Evolutionary conservation across 92 coral and sea anemone genomes (phyloP).

Genomic region (Epizoanthus ramosus): DNA sequence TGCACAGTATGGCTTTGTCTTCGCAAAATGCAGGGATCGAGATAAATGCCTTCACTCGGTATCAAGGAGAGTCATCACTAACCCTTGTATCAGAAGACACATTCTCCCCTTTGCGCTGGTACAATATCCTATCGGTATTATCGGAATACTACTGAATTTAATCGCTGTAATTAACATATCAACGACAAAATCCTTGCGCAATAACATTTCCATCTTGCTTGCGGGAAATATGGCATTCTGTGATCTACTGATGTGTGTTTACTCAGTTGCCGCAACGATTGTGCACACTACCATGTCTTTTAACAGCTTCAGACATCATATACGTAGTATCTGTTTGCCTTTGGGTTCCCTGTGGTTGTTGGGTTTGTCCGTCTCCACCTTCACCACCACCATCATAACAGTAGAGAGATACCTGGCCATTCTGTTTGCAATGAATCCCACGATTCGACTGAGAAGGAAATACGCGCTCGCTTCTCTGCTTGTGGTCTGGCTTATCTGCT

Average conservation of each 20-base stretch:
- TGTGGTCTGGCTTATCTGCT: conserved; percentile 54
- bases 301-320: conserved; percentile 15
- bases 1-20: conserved; percentile 6
- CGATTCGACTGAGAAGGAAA: conserved; percentile 38
- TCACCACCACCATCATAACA: conserved; percentile 61
- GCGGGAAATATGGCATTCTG: conserved; percentile 16
- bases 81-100: conserved; percentile 1
- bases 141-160: not conserved
- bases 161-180: conserved; percentile 3
- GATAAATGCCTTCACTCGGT: not conserved
- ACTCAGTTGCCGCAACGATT: not conserved
- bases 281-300: conserved; percentile 31
- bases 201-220: not conserved
- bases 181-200: not conserved
- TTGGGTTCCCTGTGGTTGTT: conserved; percentile 70
- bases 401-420: conserved; percentile 70
- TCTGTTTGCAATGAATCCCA: conserved; percentile 69
- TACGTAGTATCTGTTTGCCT: conserved; percentile 48
- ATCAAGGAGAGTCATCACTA: not conserved
- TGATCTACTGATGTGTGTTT: conserved; percentile 2
- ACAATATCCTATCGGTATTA: conserved; percentile 4
- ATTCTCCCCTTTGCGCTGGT: not conserved
- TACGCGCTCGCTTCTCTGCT: conserved; percentile 27
- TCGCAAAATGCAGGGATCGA: not conserved
- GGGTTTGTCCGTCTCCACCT: conserved; percentile 54